phyloP scores from a whole-genome alignment of 2,113 vertebrate species.

The Aix galericulata region DNA sequence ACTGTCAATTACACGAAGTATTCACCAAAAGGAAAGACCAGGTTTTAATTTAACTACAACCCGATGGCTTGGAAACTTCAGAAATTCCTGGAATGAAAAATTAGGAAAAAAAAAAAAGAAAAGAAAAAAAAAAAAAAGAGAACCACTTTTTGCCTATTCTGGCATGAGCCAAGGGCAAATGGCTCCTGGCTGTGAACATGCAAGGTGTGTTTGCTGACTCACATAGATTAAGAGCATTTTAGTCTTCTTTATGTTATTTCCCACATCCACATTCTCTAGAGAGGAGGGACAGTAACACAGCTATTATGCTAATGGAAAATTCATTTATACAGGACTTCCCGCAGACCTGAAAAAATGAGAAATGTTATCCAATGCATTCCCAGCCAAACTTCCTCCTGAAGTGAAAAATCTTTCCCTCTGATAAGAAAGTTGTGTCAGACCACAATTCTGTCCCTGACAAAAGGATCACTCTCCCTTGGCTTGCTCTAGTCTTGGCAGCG shows the following conservation, averaged over 20 bases:
- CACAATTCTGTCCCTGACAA: conserved; percentile 14
- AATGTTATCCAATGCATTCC: not conserved
- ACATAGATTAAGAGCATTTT: conserved; percentile 7
- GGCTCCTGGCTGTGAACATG: not conserved
- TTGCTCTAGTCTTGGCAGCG: conserved; percentile 14
- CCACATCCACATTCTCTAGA: not conserved
- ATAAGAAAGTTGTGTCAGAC: conserved; percentile 39
- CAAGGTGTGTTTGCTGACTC: conserved; percentile 20
- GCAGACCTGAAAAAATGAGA: not conserved
- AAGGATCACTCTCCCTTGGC: not conserved
- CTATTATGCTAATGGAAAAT: conserved; percentile 22
- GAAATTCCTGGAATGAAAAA: not conserved
- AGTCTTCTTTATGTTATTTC: not conserved
- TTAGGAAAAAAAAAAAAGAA: not conserved
- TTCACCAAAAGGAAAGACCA: not conserved
- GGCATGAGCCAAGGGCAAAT: conserved; percentile 3
- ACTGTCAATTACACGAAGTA: not conserved
- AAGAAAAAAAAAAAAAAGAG: not conserved
- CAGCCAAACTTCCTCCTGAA: conserved; percentile 49
- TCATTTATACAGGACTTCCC: conserved; percentile 22
- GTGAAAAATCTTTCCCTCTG: conserved; percentile 53
- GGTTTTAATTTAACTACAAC: not conserved
- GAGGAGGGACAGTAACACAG: not conserved
- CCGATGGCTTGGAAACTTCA: not conserved
- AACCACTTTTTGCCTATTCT: not conserved